These are phyloP conservation scores for Heliconius erato DNA, from an alignment of 2,888 invertebrate species.

Conservation along the genomic window DNA sequence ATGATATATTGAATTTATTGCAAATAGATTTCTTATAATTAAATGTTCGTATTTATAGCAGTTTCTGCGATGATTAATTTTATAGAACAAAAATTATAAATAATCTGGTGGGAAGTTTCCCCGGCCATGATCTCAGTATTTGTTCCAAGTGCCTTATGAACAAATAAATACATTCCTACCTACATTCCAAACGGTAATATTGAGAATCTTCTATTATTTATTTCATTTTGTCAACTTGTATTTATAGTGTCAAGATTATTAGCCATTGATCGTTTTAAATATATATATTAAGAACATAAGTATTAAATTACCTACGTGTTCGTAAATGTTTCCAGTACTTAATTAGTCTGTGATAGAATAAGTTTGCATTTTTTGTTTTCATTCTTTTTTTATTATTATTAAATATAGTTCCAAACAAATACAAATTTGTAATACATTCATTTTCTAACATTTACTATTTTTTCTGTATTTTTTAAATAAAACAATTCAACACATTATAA, in stretches of 20 bases:
- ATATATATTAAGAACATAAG: constrained; percentile 33
- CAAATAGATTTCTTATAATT: constrained; percentile 47
- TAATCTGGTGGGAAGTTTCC: constrained; percentile 33
- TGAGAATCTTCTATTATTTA: constrained; percentile 16
- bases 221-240: constrained; percentile 29
- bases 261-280: constrained; percentile 28
- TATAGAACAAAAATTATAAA: constrained; percentile 31
- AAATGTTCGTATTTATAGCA: constrained; percentile 43
- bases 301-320: constrained; percentile 43
- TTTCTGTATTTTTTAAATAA: constrained; percentile 83
- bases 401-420: constrained; percentile 60
- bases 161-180: constrained; percentile 80
- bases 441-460: constrained; percentile 81
- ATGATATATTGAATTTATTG: constrained; percentile 56
- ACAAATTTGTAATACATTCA: constrained; percentile 85
- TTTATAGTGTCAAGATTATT: constrained; percentile 13
- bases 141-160: constrained; percentile 85
- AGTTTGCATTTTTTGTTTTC: constrained; percentile 56
- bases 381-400: constrained; percentile 36
- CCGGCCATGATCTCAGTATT: constrained; percentile 73
- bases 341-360: constrained; percentile 80
- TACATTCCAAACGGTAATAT: constrained; percentile 65
- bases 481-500: constrained; percentile 59
- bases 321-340: constrained; percentile 65
- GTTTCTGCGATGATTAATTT: constrained; percentile 40